Percentiles rank a stretch among this genome's conserved stretches.
phyloP scores from a whole-genome alignment of 2,797 vertebrate genomes.

The Danio jaintianensis region DNA sequence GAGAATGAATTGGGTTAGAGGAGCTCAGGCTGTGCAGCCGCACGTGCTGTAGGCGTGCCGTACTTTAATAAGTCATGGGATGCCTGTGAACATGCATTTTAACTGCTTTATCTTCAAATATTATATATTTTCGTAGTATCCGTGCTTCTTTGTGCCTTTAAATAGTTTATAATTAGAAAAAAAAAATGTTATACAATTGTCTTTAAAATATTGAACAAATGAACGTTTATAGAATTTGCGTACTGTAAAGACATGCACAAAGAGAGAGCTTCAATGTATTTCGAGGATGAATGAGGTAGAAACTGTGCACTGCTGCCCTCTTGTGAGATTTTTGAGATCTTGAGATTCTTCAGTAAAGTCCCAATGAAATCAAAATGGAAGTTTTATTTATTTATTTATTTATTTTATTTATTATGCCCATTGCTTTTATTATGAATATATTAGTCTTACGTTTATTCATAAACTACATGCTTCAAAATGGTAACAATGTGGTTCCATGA shows the following conservation, averaged over 20 bases:
- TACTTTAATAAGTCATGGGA: conserved; percentile 11
- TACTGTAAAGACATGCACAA: neutral
- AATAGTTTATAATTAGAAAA: neutral
- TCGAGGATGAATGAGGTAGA: neutral
- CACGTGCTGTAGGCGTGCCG: conserved; percentile 46
- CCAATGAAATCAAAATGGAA: too few species aligned
- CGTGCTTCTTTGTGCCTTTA: neutral
- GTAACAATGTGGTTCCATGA: too few species aligned
- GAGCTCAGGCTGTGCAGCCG: conserved; percentile 24
- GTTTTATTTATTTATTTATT: too few species aligned
- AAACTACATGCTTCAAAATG: too few species aligned
- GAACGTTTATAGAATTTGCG: neutral
- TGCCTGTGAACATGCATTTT: neutral
- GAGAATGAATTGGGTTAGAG: conserved; percentile 22
- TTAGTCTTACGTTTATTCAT: too few species aligned
- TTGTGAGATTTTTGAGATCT: too few species aligned
- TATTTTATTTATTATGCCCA: too few species aligned
- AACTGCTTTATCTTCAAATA: neutral
- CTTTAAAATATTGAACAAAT: too few species aligned
- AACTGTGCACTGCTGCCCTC: conserved; percentile 40
- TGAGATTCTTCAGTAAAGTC: too few species aligned
- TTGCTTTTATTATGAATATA: too few species aligned
- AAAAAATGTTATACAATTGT: too few species aligned
- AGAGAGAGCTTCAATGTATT: too few species aligned
- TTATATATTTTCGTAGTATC: neutral